Evolutionary conservation across 2,113 vertebrate species (phyloP).

Genomic region (Labrus mixtus): DNA sequence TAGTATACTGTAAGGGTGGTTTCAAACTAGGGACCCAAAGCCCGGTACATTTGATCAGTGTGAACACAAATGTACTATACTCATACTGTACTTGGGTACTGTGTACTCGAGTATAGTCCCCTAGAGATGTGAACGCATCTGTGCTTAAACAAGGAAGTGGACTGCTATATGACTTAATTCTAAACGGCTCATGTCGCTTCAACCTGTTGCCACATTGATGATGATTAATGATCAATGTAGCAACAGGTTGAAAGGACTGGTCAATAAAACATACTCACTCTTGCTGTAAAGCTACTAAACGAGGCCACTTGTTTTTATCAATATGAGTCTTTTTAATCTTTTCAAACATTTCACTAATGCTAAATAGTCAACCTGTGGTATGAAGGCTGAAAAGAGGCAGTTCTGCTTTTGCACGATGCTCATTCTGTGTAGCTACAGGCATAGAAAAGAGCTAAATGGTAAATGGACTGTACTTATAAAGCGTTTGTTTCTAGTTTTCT

Average conservation of each 20-base stretch:
- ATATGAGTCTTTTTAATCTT: constrained; percentile 19
- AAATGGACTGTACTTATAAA: no score
- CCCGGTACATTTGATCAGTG: no score
- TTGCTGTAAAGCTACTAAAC: constrained; percentile 5
- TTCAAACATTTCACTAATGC: constrained; percentile 12
- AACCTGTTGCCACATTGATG: constrained; percentile 20
- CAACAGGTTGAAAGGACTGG: constrained; percentile 31
- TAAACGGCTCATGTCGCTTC: no score
- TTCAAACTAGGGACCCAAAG: no score
- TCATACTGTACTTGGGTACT: no score
- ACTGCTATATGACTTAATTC: no score
- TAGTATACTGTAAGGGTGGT: not conserved
- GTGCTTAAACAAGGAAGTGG: no score
- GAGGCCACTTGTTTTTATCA: not conserved
- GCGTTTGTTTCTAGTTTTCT: no score
- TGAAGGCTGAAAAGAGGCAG: not conserved
- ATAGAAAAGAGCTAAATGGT: not conserved
- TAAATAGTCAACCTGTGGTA: not conserved
- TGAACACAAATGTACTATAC: no score
- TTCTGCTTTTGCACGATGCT: not conserved
- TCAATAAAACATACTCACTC: constrained; percentile 31
- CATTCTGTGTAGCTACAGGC: not conserved
- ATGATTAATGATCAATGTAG: constrained; percentile 38
- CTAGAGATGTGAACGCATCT: no score
- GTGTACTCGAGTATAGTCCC: no score